Evolutionary conservation across 1,140 invertebrate genomes (phyloP), one percentile per base, ranked within the genome.

Genomic region (Protaetia brevitarsis): DNA sequence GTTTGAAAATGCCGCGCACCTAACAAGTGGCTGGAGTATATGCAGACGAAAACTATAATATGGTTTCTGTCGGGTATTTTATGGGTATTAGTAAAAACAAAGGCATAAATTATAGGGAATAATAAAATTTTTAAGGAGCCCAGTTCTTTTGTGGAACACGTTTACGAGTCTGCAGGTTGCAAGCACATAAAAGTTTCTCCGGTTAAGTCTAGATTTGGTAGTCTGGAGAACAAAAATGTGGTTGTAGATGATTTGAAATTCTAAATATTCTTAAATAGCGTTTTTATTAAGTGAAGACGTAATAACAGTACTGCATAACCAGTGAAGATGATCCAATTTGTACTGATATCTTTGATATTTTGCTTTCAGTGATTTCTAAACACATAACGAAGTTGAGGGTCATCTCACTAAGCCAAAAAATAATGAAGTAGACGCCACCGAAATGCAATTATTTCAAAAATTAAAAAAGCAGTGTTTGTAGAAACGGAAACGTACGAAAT

Each of bases 21-120:
- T 51, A 51, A 51, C 41, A 51, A 51, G 41, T 51, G 41, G 41
- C 26, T 51, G n/a, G n/a, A n/a, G n/a, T 23, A 51, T 16, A 51
- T 51, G 11, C 41, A 51, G 41, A 51, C 41, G 16, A 51, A 19
- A 51, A 16, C 13, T 51, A 51, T 51, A 51, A 51, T n/a, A 51
- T 23, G 11, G 41, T 51, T 19, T 51, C n/a, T 51, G 41, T 23
- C 11, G 41, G 41, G n/a, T 23, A 51, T 51, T 51, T 51, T 51
- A 51, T 19, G 41, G 11, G 41, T 23, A 51, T 51, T 51, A 51
- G 19, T 51, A 51, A 51, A 51, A 51, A 51, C 41, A 51, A 51
- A 51, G 16, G 41, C 41, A 51, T 51, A 51, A 51, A 51, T 51
- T 51, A 51, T 51, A 51, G 16, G 6, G 19, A 19, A 19, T 51